phyloP scores from a whole-genome alignment of 2,888 invertebrate species.

The Timandra comae region DNA sequence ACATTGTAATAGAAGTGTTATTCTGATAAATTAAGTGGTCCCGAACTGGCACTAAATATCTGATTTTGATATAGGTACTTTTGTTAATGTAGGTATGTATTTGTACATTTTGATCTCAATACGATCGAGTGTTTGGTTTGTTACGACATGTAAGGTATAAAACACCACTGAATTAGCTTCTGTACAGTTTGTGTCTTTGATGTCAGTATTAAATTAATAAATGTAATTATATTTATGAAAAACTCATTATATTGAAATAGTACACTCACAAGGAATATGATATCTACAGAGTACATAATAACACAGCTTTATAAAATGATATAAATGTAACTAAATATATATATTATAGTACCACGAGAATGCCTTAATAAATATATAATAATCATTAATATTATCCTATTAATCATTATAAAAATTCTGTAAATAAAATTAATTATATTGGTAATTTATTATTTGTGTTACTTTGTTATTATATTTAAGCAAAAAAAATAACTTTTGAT shows the following conservation, averaged over 20 bases:
- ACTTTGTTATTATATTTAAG: slow-evolving; percentile 10
- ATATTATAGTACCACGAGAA: slow-evolving; percentile 33
- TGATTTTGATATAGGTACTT: slow-evolving; percentile 24
- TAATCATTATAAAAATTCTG: background rate
- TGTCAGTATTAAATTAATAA: slow-evolving; percentile 42
- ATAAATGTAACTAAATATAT: slow-evolving; percentile 15
- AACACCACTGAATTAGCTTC: slow-evolving; percentile 73
- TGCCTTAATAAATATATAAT: slow-evolving; percentile 35
- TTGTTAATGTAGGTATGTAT: slow-evolving; percentile 44
- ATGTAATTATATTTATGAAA: slow-evolving; percentile 10
- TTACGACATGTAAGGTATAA: slow-evolving; percentile 70
- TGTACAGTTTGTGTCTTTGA: slow-evolving; percentile 66
- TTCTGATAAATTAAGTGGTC: too few relatives aligned
- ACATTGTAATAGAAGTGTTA: too few relatives aligned
- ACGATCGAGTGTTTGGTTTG: slow-evolving; percentile 69
- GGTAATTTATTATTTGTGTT: background rate
- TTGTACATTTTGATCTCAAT: slow-evolving; percentile 76
- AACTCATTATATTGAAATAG: slow-evolving; percentile 3
- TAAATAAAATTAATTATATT: background rate
- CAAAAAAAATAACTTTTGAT: slow-evolving; percentile 14
- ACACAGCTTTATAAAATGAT: slow-evolving; percentile 13
- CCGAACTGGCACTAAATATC: too few relatives aligned
- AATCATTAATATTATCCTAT: background rate
- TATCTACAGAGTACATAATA: slow-evolving; percentile 13
- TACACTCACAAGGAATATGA: background rate